These are phyloP conservation scores for Poeciliopsis infans DNA, from an alignment of 2,797 vertebrate genomes.

Conservation along the genomic window DNA sequence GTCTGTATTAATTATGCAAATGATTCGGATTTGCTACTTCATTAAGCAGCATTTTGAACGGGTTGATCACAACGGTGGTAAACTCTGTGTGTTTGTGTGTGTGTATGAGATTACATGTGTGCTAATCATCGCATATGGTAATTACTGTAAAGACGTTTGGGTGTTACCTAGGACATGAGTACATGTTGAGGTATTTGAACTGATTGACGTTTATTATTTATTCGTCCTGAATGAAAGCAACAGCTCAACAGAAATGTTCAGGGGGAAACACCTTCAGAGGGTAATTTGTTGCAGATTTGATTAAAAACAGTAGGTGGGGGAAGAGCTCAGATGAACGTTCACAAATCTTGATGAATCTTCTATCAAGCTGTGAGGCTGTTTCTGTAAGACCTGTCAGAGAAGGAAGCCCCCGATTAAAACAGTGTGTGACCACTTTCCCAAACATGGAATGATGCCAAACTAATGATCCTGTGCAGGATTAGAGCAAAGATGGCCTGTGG, in stretches of 20 bases:
- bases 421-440: not conserved
- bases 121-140: constrained; percentile 73
- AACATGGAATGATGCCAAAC: constrained; percentile 3
- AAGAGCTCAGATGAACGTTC: constrained; percentile 55
- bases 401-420: not conserved
- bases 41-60: constrained; percentile 77
- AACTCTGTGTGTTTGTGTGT: constrained; percentile 42
- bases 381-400: not conserved
- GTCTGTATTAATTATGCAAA: constrained; percentile 78
- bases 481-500: constrained; percentile 14
- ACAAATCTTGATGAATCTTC: not conserved
- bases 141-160: constrained; percentile 64
- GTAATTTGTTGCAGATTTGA: constrained; percentile 30
- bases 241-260: not conserved
- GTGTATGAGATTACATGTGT: constrained; percentile 25
- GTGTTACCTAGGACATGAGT: constrained; percentile 17
- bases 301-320: constrained; percentile 69
- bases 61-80: constrained; percentile 65
- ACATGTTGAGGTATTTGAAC: not conserved
- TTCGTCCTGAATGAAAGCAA: constrained; percentile 17
- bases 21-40: constrained; percentile 80
- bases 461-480: constrained; percentile 29
- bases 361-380: not conserved
- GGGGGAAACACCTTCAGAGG: not conserved
- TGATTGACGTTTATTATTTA: constrained; percentile 1